A percentile compares a stretch with the other conserved stretches of the same genome.
phyloP scores from a whole-genome alignment of 2,113 vertebrate species.

The Sakesphorus luctuosus region DNA sequence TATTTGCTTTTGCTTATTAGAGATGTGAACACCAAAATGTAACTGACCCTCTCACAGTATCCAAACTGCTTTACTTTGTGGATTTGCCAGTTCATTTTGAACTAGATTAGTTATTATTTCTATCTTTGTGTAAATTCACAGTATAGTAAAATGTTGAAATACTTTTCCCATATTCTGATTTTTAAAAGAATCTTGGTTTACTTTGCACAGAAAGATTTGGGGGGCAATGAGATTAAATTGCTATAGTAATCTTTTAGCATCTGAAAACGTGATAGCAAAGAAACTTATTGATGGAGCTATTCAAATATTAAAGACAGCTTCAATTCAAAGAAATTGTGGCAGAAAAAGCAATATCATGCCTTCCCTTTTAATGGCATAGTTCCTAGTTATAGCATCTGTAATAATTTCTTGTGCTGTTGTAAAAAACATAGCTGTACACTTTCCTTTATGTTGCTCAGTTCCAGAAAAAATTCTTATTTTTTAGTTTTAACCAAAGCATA shows the following conservation, averaged over 20 bases:
- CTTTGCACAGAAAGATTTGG: background rate
- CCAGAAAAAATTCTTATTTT: background rate
- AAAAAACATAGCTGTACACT: background rate
- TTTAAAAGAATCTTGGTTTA: background rate
- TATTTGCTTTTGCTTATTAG: background rate
- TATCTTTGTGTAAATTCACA: background rate
- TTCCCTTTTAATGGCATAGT: background rate
- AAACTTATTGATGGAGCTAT: background rate
- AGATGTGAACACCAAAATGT: background rate
- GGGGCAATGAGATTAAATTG: background rate
- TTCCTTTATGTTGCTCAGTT: background rate
- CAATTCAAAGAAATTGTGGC: background rate
- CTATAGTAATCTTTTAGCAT: background rate
- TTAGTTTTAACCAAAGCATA: constrained; percentile 11
- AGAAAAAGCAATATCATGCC: background rate
- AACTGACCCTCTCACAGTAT: background rate
- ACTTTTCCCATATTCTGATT: background rate
- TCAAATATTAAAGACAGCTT: background rate
- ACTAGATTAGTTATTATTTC: background rate
- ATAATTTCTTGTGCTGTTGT: background rate
- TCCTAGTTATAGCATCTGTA: background rate
- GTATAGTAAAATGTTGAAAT: background rate
- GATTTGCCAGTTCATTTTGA: background rate
- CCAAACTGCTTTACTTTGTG: background rate
- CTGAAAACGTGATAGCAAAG: background rate